Evolutionary conservation across 2,888 invertebrate genomes (phyloP), one percentile per base, ranked within the genome.

Genomic region (Autographa gamma): DNA sequence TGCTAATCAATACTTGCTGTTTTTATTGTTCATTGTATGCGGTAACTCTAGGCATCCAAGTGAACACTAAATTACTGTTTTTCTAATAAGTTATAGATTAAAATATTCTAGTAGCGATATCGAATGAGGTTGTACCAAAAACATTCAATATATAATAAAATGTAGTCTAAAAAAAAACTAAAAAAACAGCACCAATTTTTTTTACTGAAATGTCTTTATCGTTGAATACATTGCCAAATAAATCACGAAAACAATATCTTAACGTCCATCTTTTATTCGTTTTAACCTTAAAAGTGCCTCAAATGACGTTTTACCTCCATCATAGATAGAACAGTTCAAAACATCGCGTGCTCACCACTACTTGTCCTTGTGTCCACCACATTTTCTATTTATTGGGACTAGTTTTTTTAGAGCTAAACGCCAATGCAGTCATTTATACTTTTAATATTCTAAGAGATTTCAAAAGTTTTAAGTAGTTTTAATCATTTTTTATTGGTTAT

Each of bases 391-490:
- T 56, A 56, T 56, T 56, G 60, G 71, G 31, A 58, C 34, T 18
- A 54, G 63, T 68, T 68, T 74, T 77, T 82, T 77, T 77, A 80
- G 73, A 80, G 65, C 72, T 71, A 70, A 82, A 68, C 81, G 66
- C 74, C 73, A 82, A 63, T 84, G 73, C 81, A 82, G 81, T 64
- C 66, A 61, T 77, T 67, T 73, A 75, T 73, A 73, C 69, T 70
- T 77, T 80, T 41, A 9, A 34, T 4, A 34, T 38, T 38, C 11
- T 38, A 38, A 38, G 38, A 9, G 11, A 38, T 38, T 11, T 41
- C 14, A 41, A 13, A 9, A 41, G 14, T 41, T 41, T 14, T 9
- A 14, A 41, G 7, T 41, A 2, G 25, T 1, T 25, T 1, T 25
- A 25, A 25, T 3, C 25, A 25, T 2, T 25, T 25, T 25, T 25